Percentiles rank a stretch among this genome's conserved stretches.
phyloP scores from a whole-genome alignment of 2,797 vertebrate genomes.

The Atherinosoma microstoma region DNA sequence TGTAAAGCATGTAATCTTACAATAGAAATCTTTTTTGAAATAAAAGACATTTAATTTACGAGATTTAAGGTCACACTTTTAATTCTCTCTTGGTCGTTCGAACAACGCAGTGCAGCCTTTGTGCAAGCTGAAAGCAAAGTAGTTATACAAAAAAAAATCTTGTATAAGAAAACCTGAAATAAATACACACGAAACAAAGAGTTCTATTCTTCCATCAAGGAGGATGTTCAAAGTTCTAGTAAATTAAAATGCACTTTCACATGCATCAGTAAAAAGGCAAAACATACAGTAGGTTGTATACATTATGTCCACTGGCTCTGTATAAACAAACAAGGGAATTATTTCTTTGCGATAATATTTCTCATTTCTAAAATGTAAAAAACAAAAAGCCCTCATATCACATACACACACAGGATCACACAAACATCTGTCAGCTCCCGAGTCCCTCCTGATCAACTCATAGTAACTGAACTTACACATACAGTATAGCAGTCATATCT shows the following conservation, averaged over 20 bases:
- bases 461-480: constrained; percentile 5
- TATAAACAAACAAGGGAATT: constrained; percentile 19
- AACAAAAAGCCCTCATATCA: constrained; percentile 3
- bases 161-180: constrained; percentile 48
- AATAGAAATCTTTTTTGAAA: constrained; percentile 58
- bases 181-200: constrained; percentile 55
- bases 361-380: background rate
- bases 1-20: no score
- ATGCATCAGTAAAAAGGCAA: constrained; percentile 36
- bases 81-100: constrained; percentile 46
- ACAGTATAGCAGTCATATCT: constrained; percentile 83
- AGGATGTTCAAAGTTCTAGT: constrained; percentile 10
- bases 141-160: constrained; percentile 21
- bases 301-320: constrained; percentile 19
- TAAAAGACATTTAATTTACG: background rate
- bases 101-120: constrained; percentile 30
- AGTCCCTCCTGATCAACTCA: background rate
- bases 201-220: constrained; percentile 26
- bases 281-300: constrained; percentile 41
- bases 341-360: constrained; percentile 6
- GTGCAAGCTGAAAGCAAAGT: constrained; percentile 25
- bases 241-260: constrained; percentile 42
- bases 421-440: background rate
- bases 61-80: constrained; percentile 52
- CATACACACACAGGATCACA: constrained; percentile 6